Base-by-base conservation (phyloP, 2,888 invertebrate species). In the Globia sparganii region DNA sequence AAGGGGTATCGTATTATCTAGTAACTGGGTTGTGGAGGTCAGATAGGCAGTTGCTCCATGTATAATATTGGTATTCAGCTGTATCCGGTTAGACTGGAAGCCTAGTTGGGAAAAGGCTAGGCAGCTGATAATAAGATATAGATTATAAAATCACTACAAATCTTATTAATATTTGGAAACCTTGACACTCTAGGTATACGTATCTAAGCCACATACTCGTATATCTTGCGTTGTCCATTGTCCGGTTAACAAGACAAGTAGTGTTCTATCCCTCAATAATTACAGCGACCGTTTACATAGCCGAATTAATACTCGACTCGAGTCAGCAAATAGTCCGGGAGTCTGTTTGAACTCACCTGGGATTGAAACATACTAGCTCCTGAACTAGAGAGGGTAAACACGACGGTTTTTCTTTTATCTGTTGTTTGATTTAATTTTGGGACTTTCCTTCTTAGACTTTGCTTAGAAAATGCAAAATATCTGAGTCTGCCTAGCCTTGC, bases 251-350 rank as follows among this genome's bases (percentile, higher is more conserved):
- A 64, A 68, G 37, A 13, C 43, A 43, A 43, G 43, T 56, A 56
- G 49, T 61, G n/a, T 65, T 34, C 37, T 67, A 72, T 75, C 40
- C 8, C 25, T 15, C 37, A 75, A 69, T 80, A 87, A 86, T 87
- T 78, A 80, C 75, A 74, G 21, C 34, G 40, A 53, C 68, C 37
- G 86, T 87, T 82, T 76, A 77, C 76, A 70, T 66, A 76, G 85
- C 15, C 67, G 79, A 79, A 80, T 83, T 81, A 81, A 86, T 87
- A 75, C 72, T 80, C 28, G 46, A 65, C 66, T 70, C 21, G 31
- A n/a, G 49, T 59, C 65, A 0, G 64, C 76, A 87, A 86, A 86
- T 83, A 85, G 66, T 77, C 56, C 65, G 34, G n/a, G 61, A 71
- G 80, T 62, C 59, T 85, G 76, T 87, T 81, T 87, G 83, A 67